These are phyloP conservation scores for Trachelus tabidus DNA, from an alignment of 2,888 invertebrate genomes.

Conservation along the genomic window DNA sequence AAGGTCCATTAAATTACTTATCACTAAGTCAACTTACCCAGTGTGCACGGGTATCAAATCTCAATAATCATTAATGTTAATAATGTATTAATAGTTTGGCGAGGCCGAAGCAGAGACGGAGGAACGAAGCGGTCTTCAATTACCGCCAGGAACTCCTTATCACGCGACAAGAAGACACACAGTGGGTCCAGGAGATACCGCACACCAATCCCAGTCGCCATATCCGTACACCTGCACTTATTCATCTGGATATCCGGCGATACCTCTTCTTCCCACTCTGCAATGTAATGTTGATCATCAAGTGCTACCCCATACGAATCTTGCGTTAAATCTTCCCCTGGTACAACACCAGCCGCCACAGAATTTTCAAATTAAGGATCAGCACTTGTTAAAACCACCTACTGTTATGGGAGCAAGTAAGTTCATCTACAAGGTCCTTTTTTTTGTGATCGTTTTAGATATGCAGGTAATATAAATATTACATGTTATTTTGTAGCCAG, in stretches of 20 bases:
- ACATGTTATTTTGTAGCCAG: slow-evolving; percentile 69
- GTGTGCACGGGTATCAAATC: neutral
- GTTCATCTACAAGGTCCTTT: slow-evolving; percentile 44
- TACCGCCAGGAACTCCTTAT: slow-evolving; percentile 63
- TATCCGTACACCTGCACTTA: slow-evolving; percentile 60
- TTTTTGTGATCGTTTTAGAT: slow-evolving; percentile 12
- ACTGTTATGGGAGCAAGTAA: slow-evolving; percentile 86
- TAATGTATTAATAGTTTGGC: slow-evolving; percentile 63
- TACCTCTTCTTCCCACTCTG: slow-evolving; percentile 53
- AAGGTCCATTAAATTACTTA: slow-evolving; percentile 65
- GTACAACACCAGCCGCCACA: slow-evolving; percentile 86
- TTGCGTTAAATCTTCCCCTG: slow-evolving; percentile 85
- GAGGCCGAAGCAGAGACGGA: slow-evolving; percentile 67
- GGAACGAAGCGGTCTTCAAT: slow-evolving; percentile 56
- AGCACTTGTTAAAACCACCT: slow-evolving; percentile 93
- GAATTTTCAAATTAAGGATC: slow-evolving; percentile 91
- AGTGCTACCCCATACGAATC: slow-evolving; percentile 82
- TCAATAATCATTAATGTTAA: neutral
- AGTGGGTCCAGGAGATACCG: slow-evolving; percentile 91
- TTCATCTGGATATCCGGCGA: slow-evolving; percentile 50
- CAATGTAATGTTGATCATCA: slow-evolving; percentile 66
- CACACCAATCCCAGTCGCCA: slow-evolving; percentile 74
- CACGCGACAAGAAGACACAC: slow-evolving; percentile 86
- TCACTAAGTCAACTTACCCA: neutral
- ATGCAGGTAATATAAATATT: neutral